Conservation (phyloP, 2,797 vertebrate genomes). For the Corythornis leucogaster region DNA sequence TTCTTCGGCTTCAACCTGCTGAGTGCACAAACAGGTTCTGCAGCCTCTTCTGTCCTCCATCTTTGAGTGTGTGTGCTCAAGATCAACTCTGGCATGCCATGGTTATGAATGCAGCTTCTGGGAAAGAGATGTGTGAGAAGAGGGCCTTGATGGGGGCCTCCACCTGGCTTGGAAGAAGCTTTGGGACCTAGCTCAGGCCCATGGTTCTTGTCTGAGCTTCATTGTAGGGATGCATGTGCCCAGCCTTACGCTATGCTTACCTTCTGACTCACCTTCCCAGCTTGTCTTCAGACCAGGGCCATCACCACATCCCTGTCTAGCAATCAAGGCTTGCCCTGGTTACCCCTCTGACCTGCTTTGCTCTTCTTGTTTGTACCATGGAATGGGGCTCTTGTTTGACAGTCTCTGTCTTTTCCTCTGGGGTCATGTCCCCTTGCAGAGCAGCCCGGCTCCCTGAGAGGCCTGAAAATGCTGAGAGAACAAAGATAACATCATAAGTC, state of each 20-base stretch:
- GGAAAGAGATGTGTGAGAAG: neutral
- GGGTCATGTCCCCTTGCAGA: neutral
- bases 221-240: neutral
- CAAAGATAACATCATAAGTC: neutral
- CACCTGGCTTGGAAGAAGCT: neutral
- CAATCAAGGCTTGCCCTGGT: neutral
- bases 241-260: neutral
- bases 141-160: fast-evolving
- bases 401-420: fast-evolving
- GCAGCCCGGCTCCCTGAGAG: neutral
- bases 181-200: neutral
- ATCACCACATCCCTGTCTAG: neutral
- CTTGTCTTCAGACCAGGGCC: neutral
- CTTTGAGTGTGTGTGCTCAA: neutral
- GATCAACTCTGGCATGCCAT: neutral
- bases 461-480: neutral
- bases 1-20: neutral
- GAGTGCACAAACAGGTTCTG: neutral
- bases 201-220: neutral
- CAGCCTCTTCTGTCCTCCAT: neutral
- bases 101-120: neutral
- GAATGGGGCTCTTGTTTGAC: neutral
- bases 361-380: neutral
- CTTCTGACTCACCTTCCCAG: neutral
- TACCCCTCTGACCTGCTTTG: neutral